Conservation (phyloP, 2,797 vertebrate genomes). For the Netta rufina region DNA sequence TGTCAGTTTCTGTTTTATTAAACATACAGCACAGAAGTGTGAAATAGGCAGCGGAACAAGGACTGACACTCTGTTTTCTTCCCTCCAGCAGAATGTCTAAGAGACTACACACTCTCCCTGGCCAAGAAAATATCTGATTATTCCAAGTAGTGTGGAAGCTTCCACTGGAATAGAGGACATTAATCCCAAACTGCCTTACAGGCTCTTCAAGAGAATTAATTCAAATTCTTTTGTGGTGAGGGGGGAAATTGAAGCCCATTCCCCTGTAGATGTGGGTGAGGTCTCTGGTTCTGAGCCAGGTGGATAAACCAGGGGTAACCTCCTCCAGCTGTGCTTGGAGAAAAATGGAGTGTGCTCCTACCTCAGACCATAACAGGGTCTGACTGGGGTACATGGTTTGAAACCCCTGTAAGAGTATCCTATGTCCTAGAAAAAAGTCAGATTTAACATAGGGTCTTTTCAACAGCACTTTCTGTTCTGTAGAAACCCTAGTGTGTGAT, state of each 20-base stretch:
- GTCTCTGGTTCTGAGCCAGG: not conserved
- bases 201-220: not conserved
- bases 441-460: not conserved
- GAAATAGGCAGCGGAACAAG: not conserved
- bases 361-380: not conserved
- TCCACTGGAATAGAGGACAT: not conserved
- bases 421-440: not conserved
- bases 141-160: not conserved
- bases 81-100: not conserved
- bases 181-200: not conserved
- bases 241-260: not conserved
- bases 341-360: not conserved
- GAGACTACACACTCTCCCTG: not conserved
- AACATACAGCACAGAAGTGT: not conserved
- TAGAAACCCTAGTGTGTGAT: not conserved
- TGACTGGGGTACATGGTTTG: not conserved
- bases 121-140: not conserved
- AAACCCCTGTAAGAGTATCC: not conserved
- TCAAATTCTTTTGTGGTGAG: not conserved
- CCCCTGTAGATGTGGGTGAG: not conserved
- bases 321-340: not conserved
- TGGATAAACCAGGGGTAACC: not conserved
- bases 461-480: not conserved
- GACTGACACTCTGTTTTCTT: not conserved
- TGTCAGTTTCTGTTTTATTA: not conserved